Conservation (phyloP, 2,888 invertebrate genomes). For the Pilophorus perplexus region DNA sequence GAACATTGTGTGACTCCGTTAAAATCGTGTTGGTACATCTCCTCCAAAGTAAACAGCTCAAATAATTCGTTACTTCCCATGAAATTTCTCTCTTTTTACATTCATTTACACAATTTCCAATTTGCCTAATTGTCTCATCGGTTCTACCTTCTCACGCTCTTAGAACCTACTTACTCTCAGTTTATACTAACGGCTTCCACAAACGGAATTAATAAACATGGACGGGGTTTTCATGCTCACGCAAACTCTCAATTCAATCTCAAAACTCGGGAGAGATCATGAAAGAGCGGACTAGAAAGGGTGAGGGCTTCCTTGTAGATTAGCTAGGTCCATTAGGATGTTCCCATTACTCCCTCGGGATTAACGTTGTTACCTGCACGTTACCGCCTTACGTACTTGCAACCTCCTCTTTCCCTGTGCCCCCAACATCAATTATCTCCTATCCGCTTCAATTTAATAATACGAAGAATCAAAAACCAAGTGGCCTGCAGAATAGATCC, state of each 20-base stretch:
- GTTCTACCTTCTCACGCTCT: too few species aligned
- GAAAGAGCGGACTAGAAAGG: constrained; percentile 1
- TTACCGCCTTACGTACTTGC: constrained; percentile 17
- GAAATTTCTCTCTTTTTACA: too few species aligned
- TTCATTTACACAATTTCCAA: too few species aligned
- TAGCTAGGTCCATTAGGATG: constrained; percentile 30
- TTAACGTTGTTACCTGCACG: constrained; percentile 31
- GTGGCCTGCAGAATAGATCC: constrained; percentile 5
- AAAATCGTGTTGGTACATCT: too few species aligned
- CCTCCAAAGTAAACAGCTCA: too few species aligned
- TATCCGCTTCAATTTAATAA: constrained; percentile 20
- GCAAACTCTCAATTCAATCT: constrained; percentile 44
- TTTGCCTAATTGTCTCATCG: too few species aligned
- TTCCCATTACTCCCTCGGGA: constrained; percentile 28
- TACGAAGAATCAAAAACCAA: constrained; percentile 19
- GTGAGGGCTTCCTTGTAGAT: constrained; percentile 19
- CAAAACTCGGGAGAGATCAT: constrained; percentile 19
- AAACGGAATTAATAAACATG: constrained; percentile 41
- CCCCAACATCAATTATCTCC: constrained; percentile 26
- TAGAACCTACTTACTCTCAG: too few species aligned
- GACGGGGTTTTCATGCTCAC: constrained; percentile 22
- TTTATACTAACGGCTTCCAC: constrained; percentile 32
- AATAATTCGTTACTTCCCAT: too few species aligned
- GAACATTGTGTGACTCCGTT: too few species aligned
- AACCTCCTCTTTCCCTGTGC: too few species aligned